Percentiles rank a stretch among this genome's conserved stretches.
These are phyloP conservation scores for Caenorhabditis briggsae DNA, from an alignment of 1,140 invertebrate species.

Conservation along the genomic window DNA sequence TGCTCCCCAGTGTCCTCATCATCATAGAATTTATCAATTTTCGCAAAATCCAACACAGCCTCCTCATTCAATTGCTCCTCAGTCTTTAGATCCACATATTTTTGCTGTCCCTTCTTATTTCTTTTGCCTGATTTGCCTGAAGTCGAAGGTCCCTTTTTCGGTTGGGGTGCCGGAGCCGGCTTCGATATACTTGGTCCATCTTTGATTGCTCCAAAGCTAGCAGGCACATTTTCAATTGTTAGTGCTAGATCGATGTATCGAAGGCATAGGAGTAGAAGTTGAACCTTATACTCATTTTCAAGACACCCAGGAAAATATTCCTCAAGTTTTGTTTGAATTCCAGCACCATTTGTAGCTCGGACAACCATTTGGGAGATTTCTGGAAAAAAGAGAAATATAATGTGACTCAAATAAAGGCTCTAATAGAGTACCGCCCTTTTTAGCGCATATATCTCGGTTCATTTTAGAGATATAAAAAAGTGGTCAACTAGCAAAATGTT, in stretches of 20 bases:
- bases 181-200: background rate
- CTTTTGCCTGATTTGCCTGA: background rate
- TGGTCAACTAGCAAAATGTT: no score
- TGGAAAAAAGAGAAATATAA: background rate
- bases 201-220: background rate
- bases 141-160: background rate
- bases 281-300: background rate
- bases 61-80: background rate
- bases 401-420: no score
- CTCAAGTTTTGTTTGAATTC: background rate
- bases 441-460: no score
- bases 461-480: no score
- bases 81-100: background rate
- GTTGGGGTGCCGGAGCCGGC: background rate
- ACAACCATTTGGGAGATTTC: constrained; percentile 7
- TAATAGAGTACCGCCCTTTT: no score
- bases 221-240: background rate
- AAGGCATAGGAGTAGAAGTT: background rate
- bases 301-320: constrained; percentile 8
- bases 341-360: background rate
- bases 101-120: background rate
- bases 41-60: background rate
- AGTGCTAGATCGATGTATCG: constrained; percentile 31
- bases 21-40: constrained; percentile 16
- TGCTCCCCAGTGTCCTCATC: constrained; percentile 40